A percentile compares a stretch with the other conserved stretches of the same genome.
These are phyloP conservation scores for Hassar affinis DNA, from an alignment of 2,113 vertebrate genomes.

Conservation along the genomic window DNA sequence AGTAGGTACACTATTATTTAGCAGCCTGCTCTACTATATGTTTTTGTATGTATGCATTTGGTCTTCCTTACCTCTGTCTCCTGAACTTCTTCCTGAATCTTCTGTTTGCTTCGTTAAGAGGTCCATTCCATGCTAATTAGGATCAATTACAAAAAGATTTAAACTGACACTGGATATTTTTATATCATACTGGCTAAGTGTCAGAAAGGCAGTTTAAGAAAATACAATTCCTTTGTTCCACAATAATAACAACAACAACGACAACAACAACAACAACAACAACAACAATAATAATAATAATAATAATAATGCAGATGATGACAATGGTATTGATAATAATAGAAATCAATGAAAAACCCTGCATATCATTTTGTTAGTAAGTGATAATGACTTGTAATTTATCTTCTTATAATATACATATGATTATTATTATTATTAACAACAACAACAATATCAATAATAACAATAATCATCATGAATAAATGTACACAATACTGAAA, in stretches of 20 bases:
- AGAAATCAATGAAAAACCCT: too few species aligned
- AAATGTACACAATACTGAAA: too few species aligned
- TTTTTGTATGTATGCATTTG: background rate
- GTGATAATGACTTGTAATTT: background rate
- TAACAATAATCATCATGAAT: too few species aligned
- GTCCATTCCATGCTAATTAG: constrained; percentile 75
- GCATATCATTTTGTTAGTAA: background rate
- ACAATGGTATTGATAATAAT: too few species aligned
- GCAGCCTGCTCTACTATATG: background rate
- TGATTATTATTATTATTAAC: too few species aligned
- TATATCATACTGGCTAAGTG: background rate
- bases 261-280: background rate
- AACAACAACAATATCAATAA: too few species aligned
- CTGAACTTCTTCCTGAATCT: constrained; percentile 62
- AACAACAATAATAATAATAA: background rate
- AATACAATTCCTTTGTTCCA: background rate
- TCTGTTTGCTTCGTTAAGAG: constrained; percentile 67
- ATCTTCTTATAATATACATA: background rate
- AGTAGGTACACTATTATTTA: background rate
- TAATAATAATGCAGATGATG: too few species aligned
- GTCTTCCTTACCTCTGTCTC: constrained; percentile 67
- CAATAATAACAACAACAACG: background rate
- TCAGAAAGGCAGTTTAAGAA: background rate
- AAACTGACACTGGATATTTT: background rate
- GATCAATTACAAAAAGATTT: background rate